These are phyloP conservation scores for Drosophila meridiana DNA, from an alignment of 2,888 invertebrate genomes.

Conservation along the genomic window DNA sequence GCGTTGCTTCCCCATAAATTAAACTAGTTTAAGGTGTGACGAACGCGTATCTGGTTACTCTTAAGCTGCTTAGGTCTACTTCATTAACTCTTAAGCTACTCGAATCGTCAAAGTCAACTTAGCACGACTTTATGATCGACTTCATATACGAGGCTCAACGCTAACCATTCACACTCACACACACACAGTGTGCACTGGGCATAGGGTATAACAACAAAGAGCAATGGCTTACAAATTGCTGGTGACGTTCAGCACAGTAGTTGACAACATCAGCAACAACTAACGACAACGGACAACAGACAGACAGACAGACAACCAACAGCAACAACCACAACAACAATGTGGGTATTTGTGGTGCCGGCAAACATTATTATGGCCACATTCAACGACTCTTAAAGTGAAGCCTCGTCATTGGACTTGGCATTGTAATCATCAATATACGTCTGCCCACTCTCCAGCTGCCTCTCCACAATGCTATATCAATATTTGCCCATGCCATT, in stretches of 20 bases:
- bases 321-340: slow-evolving; percentile 17
- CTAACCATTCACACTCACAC: neutral
- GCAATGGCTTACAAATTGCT: slow-evolving; percentile 59
- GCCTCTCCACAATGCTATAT: slow-evolving; percentile 28
- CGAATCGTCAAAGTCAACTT: neutral
- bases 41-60: neutral
- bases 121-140: neutral
- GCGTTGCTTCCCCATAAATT: neutral
- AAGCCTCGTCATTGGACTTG: slow-evolving; percentile 27
- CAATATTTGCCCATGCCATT: slow-evolving; percentile 63
- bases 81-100: slow-evolving; percentile 2
- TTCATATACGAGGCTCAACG: neutral
- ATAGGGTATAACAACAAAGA: slow-evolving; percentile 33
- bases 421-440: slow-evolving; percentile 53
- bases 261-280: slow-evolving; percentile 52
- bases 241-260: slow-evolving; percentile 56
- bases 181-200: neutral
- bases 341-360: slow-evolving; percentile 36
- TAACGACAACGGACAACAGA: slow-evolving; percentile 35
- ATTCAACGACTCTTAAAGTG: slow-evolving; percentile 42
- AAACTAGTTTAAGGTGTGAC: neutral
- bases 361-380: slow-evolving; percentile 44
- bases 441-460: neutral
- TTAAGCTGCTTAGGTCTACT: neutral
- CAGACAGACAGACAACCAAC: slow-evolving; percentile 9